phyloP scores from a whole-genome alignment of 2,113 vertebrate species.

The Ranitomeya variabilis region DNA sequence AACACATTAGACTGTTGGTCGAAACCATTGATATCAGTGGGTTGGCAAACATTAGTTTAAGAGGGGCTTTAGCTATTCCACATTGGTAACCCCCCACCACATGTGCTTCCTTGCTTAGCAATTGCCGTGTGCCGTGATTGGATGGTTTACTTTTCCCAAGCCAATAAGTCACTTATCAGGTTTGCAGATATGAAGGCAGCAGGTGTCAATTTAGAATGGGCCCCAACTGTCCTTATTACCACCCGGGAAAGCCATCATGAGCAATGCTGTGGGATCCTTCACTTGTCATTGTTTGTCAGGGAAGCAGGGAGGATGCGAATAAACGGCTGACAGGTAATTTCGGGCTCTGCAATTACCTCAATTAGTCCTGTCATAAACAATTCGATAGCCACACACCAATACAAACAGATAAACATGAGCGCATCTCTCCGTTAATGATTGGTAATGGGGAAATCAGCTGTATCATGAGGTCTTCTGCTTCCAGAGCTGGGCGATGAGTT shows the following conservation, averaged over 20 bases:
- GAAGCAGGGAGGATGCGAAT: constrained; percentile 93
- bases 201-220: constrained; percentile 96
- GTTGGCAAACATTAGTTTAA: too few relatives aligned
- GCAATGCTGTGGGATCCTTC: constrained; percentile 96
- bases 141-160: constrained; percentile 67
- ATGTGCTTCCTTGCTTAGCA: background rate
- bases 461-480: constrained; percentile 72
- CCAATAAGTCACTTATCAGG: constrained; percentile 84
- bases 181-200: constrained; percentile 88
- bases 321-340: constrained; percentile 99
- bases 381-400: constrained; percentile 95
- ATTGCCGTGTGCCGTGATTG: background rate
- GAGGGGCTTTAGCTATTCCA: too few relatives aligned
- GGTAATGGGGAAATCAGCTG: constrained; percentile 96
- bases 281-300: constrained; percentile 99
- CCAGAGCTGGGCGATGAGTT: constrained; percentile 66
- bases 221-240: constrained; percentile 95
- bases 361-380: constrained; percentile 99
- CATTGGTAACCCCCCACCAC: background rate
- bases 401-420: constrained; percentile 96
- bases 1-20: too few relatives aligned
- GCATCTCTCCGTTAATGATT: constrained; percentile 90
- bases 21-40: too few relatives aligned
- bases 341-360: constrained; percentile 99
- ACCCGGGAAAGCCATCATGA: constrained; percentile 93